Percentiles rank a stretch among this genome's conserved stretches.
Conservation (phyloP, 1,140 invertebrate genomes). For the Bombyx mandarina region DNA sequence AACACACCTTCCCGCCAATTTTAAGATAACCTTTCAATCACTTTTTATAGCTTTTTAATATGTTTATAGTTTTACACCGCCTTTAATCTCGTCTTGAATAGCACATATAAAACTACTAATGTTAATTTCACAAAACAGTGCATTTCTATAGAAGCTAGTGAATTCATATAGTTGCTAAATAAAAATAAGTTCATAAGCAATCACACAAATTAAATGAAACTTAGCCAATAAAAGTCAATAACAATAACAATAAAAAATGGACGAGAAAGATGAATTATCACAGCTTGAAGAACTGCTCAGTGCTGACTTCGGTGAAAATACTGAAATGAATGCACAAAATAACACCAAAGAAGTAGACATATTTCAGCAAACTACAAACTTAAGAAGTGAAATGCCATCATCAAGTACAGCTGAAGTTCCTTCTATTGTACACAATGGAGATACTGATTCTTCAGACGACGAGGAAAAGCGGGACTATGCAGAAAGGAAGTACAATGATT, state of each 20-base stretch:
- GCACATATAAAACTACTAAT: no score
- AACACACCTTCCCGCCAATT: no score
- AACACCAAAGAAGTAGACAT: slow-evolving; percentile 44
- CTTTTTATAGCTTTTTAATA: no score
- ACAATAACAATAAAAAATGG: slow-evolving; percentile 28
- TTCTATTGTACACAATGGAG: slow-evolving; percentile 72
- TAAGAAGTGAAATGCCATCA: slow-evolving; percentile 3
- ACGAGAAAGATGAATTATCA: slow-evolving; percentile 52
- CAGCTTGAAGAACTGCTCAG: slow-evolving; percentile 59
- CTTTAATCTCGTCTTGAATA: no score
- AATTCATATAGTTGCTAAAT: no score
- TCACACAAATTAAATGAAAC: no score
- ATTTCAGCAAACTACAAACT: slow-evolving; percentile 23
- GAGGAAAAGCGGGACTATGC: slow-evolving; percentile 83
- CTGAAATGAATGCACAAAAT: slow-evolving; percentile 13
- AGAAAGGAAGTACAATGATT: slow-evolving; percentile 78
- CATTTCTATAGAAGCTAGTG: no score
- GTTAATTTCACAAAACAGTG: no score
- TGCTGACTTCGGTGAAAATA: slow-evolving; percentile 39
- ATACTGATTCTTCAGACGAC: slow-evolving; percentile 84
- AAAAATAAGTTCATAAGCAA: no score
- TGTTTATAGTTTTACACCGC: no score
- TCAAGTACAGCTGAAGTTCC: slow-evolving; percentile 11
- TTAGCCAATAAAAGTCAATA: not conserved
- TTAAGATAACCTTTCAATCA: no score